Base-by-base conservation (phyloP, 2,888 invertebrate genomes). In the Chrysolina americana region DNA sequence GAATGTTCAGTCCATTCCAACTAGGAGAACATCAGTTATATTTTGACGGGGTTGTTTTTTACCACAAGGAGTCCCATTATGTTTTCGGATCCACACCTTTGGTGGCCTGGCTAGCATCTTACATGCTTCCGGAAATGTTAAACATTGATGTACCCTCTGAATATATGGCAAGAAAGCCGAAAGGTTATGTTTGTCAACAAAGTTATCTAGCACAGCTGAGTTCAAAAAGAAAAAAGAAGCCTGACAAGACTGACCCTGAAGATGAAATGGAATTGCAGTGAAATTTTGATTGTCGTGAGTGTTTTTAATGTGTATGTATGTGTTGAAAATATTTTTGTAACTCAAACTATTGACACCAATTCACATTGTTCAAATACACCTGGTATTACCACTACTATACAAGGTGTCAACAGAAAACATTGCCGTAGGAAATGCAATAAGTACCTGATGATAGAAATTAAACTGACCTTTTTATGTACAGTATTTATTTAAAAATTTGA, bases 11-110 rank as follows among this genome's bases (percentile, higher is more conserved):
- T 75, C 74, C 80, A 2, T 85, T 89, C 80, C 80, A 70, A 83
- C 86, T 82, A 81, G 68, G 89, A 84, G 85, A 89, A 0, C 84
- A 89, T 74, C 75, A 75, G 10, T 89, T 93, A 0, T 79, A 87
- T 65, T 86, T 97, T 69, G 98, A 98, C 87, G 99, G 99, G 0
- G 86, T 98, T 48, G 89, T 98, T 70, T 98, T 99, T 88, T 99
- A 95, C 87, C 97, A 98, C 87, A 94, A 94, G 82, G 90, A 92
- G 76, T 92, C 93, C 0, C 92, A 93, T 81, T 99, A 99, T 78
- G 78, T 77, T n/a, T 78, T 79, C 65, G 96, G 96, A 2, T 88
- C 91, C 65, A 96, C 97, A 0, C 98, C 98, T 0, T 88, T 99
- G 10, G 96, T 98, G 1, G 94, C 94, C 1, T 99, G 98, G 98